phyloP scores from a whole-genome alignment of 2,113 vertebrate genomes.

The Cottus gobio region DNA sequence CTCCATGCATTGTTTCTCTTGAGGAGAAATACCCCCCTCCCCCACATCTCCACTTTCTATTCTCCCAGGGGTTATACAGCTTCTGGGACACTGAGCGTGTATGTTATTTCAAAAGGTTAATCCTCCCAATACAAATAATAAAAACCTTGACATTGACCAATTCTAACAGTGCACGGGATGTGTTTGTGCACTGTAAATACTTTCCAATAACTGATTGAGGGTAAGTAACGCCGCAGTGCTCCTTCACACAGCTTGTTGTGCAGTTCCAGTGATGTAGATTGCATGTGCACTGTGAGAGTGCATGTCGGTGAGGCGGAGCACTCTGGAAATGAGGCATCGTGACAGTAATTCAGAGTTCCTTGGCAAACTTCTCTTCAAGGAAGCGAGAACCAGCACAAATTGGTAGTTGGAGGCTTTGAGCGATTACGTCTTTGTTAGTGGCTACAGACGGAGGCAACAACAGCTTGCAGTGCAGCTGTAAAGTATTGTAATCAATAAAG shows the following conservation, averaged over 20 bases:
- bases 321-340: slow-evolving; percentile 47
- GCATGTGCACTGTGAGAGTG: neutral
- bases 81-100: neutral
- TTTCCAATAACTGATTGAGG: neutral
- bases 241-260: neutral
- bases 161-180: neutral
- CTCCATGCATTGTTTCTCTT: slow-evolving; percentile 67
- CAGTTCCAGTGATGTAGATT: neutral
- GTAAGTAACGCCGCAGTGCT: too few relatives aligned
- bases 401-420: slow-evolving; percentile 72
- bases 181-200: slow-evolving; percentile 12
- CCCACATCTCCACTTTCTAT: slow-evolving; percentile 24
- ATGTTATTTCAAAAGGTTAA: slow-evolving; percentile 28
- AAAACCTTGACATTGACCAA: neutral
- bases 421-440: slow-evolving; percentile 76
- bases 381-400: slow-evolving; percentile 63
- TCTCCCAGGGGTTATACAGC: neutral
- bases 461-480: slow-evolving; percentile 54
- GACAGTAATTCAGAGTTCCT: slow-evolving; percentile 62
- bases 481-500: slow-evolving; percentile 75
- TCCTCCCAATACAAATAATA: neutral
- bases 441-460: slow-evolving; percentile 61
- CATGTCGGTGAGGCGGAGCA: neutral
- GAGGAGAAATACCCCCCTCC: slow-evolving; percentile 40
- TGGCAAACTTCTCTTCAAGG: slow-evolving; percentile 56